Evolutionary conservation across 2,888 invertebrate species (phyloP), one percentile per base, ranked within the genome.

Genomic region (Physocephala rufipes): DNA sequence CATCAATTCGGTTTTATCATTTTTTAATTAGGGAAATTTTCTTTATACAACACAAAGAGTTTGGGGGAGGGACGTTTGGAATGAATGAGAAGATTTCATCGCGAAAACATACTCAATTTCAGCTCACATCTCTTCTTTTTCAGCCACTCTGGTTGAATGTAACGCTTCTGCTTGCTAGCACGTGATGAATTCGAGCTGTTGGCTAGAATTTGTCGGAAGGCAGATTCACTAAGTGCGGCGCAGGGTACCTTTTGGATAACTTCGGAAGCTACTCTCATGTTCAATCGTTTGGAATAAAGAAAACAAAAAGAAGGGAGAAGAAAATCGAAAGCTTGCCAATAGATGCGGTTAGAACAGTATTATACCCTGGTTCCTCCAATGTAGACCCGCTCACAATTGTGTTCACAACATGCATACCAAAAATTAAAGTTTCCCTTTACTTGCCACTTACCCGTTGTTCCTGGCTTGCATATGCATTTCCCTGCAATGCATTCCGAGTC

Each of bases 401-500:
- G 47, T 47, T 21, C 16, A 16, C 16, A 55, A 55, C 55, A 55
- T 26, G 63, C 63, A 63, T 63, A 26, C 21, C 24, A 21, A 3
- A 53, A 15, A 30, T 5, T 51, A 24, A 36, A 55, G 9, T 7
- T n/a, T 36, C 51, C 12, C 28, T 30, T 36, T 24, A 12, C 13
- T 9, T 16, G 12, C 28, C 24, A 81, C 82, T 84, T 75, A 85
- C 86, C 86, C 78, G 82, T 81, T 53, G 84, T 82, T 78, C 86
- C 86, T 74, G 86, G 84, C 79, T 85, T 86, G 80, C 87, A 86
- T 36, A 86, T 79, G 78, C 86, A 87, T 66, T 85, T 84, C 45
- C 88, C 88, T 76, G 89, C 89, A 59, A 89, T 80, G 84, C 93
- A 93, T 80, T 91, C 90, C 51, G 92, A 90, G 79, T 89, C 89